Base-by-base conservation (phyloP, 2,888 invertebrate genomes). In the Leucophenga maculata region DNA sequence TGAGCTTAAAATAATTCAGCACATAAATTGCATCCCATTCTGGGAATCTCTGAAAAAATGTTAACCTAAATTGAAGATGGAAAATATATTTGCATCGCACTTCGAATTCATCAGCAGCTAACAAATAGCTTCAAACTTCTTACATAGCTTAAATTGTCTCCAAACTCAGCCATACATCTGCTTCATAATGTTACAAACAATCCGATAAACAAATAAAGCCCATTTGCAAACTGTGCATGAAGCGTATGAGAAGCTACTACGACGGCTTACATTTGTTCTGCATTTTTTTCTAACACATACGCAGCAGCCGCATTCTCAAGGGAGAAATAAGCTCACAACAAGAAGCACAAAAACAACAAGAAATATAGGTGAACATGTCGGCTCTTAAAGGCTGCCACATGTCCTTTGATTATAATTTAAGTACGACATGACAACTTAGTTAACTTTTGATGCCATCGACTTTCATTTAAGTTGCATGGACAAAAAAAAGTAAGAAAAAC, bases 381-480 rank as follows among this genome's bases (percentile, higher is more conserved):
- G 8, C 11, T 39, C 39, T 39, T 32, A 60, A 32, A 20, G 73
- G 71, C 77, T 74, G 71, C 77, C 74, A 77, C 77, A 79, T 67
- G 67, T 79, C 79, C 80, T 81, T 83, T 84, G 83, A 83, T 83
- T 83, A 83, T 83, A 84, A 84, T 83, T 84, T 83, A 84, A 83
- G 83, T 82, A 81, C 76, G 77, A 81, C 79, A 83, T 83, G 83
- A 83, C 83, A 83, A 79, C 82, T 80, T 79, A 82, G 84, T 83
- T 83, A 81, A 83, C 83, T 82, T 83, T 80, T 78, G 72, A 76
- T 80, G 26, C 64, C 50, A 6, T 46, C 20, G n/a, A 46, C 11
- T 50, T 64, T 39, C 26, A 26, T 64, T 64, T 46, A 64, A 22
- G 22, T 22, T 20, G 46, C 14, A 48, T 26, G 9, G 1, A 59